Base-by-base conservation (phyloP, 2,888 invertebrate genomes). In the Patella caerulea region DNA sequence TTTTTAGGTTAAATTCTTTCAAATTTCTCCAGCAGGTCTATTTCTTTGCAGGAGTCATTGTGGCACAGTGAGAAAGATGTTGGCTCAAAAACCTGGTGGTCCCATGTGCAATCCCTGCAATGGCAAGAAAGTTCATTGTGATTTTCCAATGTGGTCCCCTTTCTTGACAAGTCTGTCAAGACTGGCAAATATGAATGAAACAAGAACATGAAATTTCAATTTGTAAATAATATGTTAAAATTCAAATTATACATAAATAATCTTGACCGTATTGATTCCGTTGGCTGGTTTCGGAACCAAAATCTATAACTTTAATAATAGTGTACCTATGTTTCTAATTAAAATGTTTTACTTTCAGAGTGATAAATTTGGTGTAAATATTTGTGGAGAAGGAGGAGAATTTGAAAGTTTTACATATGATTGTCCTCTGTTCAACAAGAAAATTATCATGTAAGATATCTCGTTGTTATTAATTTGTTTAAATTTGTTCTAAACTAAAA, bases 331-430 rank as follows among this genome's bases (percentile, higher is more conserved):
- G 17, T 71, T 17, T 24, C 1, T 71, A 71, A 12, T 29, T 71
- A 1, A 9, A 17, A 14, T 71, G 29, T 65, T 69, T 52, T 74
- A 69, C 56, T 82, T 83, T 73, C 81, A 88, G 88, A 95, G 96
- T 90, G 95, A 96, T 91, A 97, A 98, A 92, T 99, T 96, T 92
- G 89, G 90, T 24, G 83, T 91, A 53, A 91, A 91, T 84, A 87
- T 90, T 0, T 91, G 92, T 92, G 99, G 99, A 29, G 99, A 99
- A 93, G 99, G 99, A 72, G 99, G 99, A 75, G 99, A 99, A 92
- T 99, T 98, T 91, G 99, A 99, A 93, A 97, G 98, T 54, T 96
- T 99, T 91, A 98, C 98, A 11, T 93, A 98, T 81, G 98, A 99
- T 93, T 99, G 99, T 92, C 98, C 99, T 9, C 93, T 99, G 81